phyloP scores from a whole-genome alignment of 2,113 vertebrate genomes.

The Megaceryle maxima region DNA sequence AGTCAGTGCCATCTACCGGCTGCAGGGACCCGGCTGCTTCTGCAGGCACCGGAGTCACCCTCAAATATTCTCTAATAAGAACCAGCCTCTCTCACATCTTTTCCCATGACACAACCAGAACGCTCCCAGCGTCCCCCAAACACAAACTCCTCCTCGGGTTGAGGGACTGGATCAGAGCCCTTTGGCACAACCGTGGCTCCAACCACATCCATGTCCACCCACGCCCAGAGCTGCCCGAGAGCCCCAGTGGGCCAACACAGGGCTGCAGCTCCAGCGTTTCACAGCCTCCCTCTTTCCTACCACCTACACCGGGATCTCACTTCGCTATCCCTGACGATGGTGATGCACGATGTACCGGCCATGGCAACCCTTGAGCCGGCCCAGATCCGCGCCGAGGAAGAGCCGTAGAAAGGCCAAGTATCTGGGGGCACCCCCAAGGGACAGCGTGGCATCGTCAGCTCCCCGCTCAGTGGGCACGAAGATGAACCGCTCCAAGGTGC shows the following conservation, averaged over 20 bases:
- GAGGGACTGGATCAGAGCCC: rapidly evolving
- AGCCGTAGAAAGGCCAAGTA: background rate
- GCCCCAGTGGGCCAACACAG: rapidly evolving
- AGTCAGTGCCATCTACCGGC: constrained; percentile 68
- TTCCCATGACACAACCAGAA: rapidly evolving
- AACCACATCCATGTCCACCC: rapidly evolving
- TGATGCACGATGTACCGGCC: background rate
- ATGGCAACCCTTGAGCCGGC: background rate
- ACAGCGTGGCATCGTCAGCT: rapidly evolving
- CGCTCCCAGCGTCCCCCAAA: background rate
- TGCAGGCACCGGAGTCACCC: rapidly evolving
- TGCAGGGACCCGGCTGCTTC: background rate
- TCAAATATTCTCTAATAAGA: rapidly evolving
- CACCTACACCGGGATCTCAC: background rate
- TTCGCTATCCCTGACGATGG: background rate
- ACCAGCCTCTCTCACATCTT: rapidly evolving
- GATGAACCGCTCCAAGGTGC: rapidly evolving
- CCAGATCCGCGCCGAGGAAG: rapidly evolving
- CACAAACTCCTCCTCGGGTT: no score
- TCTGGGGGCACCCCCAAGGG: background rate
- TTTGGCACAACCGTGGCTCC: rapidly evolving
- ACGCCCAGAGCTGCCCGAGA: rapidly evolving
- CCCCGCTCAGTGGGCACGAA: no score
- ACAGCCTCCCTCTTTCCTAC: background rate
- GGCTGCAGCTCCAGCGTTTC: background rate